Percentiles rank a stretch among this genome's conserved stretches.
phyloP scores from a whole-genome alignment of 1,140 invertebrate species.

The Euura saliciscinereae region DNA sequence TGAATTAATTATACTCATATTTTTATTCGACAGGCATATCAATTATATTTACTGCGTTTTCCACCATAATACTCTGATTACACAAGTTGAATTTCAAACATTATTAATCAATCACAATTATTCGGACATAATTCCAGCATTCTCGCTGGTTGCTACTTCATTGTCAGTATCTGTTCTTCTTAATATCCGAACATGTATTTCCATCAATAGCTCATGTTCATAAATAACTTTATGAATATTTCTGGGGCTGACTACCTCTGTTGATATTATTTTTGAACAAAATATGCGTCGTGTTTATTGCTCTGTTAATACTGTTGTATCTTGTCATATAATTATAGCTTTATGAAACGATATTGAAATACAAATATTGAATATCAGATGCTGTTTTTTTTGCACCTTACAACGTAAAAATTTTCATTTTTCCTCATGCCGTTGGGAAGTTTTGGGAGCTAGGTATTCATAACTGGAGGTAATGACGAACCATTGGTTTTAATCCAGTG shows the following conservation, averaged over 20 bases:
- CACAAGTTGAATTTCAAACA: too few species aligned
- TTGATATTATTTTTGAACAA: too few species aligned
- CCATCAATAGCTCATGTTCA: too few species aligned
- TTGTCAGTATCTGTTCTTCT: neutral
- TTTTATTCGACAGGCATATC: too few species aligned
- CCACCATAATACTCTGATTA: too few species aligned
- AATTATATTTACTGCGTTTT: too few species aligned
- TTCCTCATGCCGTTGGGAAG: too few species aligned
- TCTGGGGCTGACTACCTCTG: neutral
- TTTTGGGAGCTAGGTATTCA: too few species aligned
- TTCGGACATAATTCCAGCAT: too few species aligned
- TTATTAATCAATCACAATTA: too few species aligned
- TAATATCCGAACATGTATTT: neutral
- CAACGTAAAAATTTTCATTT: slow-evolving; percentile 19
- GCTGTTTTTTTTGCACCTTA: slow-evolving; percentile 46
- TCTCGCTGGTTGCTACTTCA: too few species aligned
- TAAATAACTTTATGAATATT: neutral
- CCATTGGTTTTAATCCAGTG: neutral
- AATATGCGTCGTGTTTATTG: neutral
- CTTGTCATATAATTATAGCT: neutral
- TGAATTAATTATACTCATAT: too few species aligned
- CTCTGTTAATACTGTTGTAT: neutral
- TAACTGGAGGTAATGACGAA: neutral
- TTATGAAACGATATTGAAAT: slow-evolving; percentile 35
- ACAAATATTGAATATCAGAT: slow-evolving; percentile 32